These are phyloP conservation scores for Arrhamphus sclerolepis DNA, from an alignment of 2,797 vertebrate genomes.

Conservation along the genomic window DNA sequence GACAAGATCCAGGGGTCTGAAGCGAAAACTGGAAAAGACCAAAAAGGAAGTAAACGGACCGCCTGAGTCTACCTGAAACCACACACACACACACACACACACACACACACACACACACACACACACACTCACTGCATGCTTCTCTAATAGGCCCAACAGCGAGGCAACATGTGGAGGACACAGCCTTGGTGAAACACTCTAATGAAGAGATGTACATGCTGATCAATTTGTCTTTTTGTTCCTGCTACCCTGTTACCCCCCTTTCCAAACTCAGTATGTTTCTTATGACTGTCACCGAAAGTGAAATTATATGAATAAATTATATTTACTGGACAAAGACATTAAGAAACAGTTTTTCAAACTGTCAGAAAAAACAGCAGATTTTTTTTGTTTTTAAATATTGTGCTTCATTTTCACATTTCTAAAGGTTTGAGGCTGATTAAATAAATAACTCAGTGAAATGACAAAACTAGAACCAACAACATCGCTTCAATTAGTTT, in stretches of 20 bases:
- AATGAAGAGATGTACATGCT: constrained; percentile 77
- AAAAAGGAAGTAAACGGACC: constrained; percentile 53
- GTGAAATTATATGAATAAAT: constrained; percentile 43
- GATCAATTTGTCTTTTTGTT: constrained; percentile 58
- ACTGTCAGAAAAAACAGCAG: not conserved
- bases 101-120: constrained; percentile 40
- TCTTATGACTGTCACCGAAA: constrained; percentile 39
- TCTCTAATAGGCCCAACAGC: constrained; percentile 76
- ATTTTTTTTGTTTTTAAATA: not conserved
- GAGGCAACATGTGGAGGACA: constrained; percentile 69
- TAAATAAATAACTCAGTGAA: no score
- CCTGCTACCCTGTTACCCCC: constrained; percentile 26
- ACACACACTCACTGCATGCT: constrained; percentile 49
- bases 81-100: constrained; percentile 38
- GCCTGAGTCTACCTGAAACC: constrained; percentile 59
- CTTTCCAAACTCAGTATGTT: constrained; percentile 37
- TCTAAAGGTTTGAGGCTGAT: not conserved
- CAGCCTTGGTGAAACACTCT: constrained; percentile 70
- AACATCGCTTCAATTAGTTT: constrained; percentile 44
- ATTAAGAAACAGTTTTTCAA: not conserved
- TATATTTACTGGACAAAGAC: constrained; percentile 23
- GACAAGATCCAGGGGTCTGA: constrained; percentile 40
- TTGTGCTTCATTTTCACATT: not conserved
- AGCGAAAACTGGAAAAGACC: constrained; percentile 40
- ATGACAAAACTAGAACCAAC: constrained; percentile 6